Evolutionary conservation across 2,797 vertebrate genomes (phyloP), one percentile per base, ranked within the genome.

Genomic region (Eurystomus glaucurus): DNA sequence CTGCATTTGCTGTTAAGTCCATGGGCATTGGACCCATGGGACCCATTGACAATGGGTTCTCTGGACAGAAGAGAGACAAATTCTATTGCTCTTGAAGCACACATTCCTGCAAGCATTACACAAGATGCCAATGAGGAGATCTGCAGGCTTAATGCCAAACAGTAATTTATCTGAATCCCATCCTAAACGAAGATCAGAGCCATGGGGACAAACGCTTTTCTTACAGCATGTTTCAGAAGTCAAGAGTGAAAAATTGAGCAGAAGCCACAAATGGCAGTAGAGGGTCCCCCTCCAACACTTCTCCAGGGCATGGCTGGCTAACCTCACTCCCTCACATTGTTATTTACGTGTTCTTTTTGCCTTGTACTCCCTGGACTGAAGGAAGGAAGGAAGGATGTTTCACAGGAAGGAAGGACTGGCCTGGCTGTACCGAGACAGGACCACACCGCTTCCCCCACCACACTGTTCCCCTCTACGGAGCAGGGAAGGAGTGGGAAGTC

Each of bases 361-460:
- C 60, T 70, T 70, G 58, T 43, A 48, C 70, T 93, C 50, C 55
- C 46, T 78, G 65, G 41, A 50, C 84, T 64, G 79, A 88, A 95
- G 91, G 93, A 95, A 94, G 93, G 92, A 91, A 96, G 86, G 91
- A 94, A 93, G 90, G 88, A 94, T 77, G 82, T 92, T 92, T 91
- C 77, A 79, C 35, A 87, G 96, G 94, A 95, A 94, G 91, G 77
- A 96, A 96, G 74, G 57, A 91, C 55, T 74, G 74, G 23, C 20
- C 46, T 65, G 31, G 76, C 79, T 90, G 28, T 35, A 68, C 45
- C 2, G 7, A 86, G 76, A 71, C 1, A 4, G 50, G 82, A 88
- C 37, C 65, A 54, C 31, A 10, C 14, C 5, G 1, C 54, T 80
- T 72, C 68, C 52, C 55, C 14, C 39, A 68, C 20, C 17, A 25